phyloP scores from a whole-genome alignment of 2,113 vertebrate genomes.

The Chascanopsetta lugubris region DNA sequence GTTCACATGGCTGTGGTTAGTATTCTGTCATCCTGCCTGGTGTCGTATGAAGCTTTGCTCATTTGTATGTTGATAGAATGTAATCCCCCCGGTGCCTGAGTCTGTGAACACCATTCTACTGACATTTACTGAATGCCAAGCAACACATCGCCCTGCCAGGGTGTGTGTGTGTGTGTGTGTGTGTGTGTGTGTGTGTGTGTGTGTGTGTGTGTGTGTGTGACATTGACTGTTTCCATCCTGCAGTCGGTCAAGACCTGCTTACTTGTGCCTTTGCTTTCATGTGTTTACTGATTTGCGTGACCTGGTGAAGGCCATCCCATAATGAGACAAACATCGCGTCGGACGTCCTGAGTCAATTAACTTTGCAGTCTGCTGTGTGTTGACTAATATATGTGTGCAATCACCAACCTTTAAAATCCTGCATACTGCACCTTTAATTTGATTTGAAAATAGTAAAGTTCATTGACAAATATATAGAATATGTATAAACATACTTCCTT shows the following conservation, averaged over 20 bases:
- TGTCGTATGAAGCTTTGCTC: slow-evolving; percentile 35
- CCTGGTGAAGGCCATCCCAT: too few relatives aligned
- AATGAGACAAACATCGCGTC: too few relatives aligned
- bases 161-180: slow-evolving; percentile 3
- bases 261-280: not conserved
- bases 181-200: not conserved
- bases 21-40: not conserved
- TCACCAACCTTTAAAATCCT: too few relatives aligned
- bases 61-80: slow-evolving; percentile 79
- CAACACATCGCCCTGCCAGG: slow-evolving; percentile 33
- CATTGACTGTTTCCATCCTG: not conserved
- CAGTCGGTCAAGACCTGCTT: not conserved
- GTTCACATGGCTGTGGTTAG: not conserved
- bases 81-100: slow-evolving; percentile 70
- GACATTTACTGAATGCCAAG: slow-evolving; percentile 77
- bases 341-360: too few relatives aligned
- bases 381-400: too few relatives aligned
- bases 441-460: too few relatives aligned
- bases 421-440: too few relatives aligned
- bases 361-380: too few relatives aligned
- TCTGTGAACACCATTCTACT: slow-evolving; percentile 73
- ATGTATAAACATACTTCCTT: too few relatives aligned
- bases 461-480: too few relatives aligned
- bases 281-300: not conserved
- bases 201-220: not conserved